Evolutionary conservation across 2,113 vertebrate species (phyloP).

Genomic region (Hyaena hyaena): DNA sequence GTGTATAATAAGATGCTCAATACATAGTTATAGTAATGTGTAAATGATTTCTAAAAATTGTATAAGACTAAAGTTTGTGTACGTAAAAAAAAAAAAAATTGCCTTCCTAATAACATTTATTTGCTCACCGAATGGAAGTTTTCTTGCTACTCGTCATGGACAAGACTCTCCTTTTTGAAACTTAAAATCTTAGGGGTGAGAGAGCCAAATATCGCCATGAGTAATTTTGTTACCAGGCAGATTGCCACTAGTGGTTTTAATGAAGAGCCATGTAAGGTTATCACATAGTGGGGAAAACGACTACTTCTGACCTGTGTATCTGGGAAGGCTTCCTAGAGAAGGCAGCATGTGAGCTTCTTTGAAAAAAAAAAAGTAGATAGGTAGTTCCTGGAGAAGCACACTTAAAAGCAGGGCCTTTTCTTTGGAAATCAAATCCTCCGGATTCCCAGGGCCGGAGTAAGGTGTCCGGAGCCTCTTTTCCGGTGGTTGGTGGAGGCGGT

Average conservation of each 20-base stretch:
- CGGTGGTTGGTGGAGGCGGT: background rate
- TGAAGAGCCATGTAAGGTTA: background rate
- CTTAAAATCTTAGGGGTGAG: background rate
- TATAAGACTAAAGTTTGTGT: background rate
- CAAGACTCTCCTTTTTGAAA: background rate
- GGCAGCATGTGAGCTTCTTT: background rate
- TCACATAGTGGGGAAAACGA: background rate
- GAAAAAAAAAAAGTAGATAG: conserved; percentile 18
- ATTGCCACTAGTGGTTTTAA: background rate
- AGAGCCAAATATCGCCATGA: background rate
- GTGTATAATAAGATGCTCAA: background rate
- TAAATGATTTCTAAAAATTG: conserved; percentile 45
- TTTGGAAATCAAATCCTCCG: background rate
- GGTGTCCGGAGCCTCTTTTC: background rate
- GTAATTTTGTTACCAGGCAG: background rate
- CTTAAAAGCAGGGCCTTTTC: background rate
- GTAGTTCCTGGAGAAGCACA: background rate
- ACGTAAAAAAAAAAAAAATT: background rate
- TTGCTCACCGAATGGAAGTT: background rate
- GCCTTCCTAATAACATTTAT: background rate
- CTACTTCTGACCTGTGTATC: background rate
- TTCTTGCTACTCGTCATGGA: background rate
- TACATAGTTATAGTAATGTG: background rate
- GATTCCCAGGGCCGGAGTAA: background rate
- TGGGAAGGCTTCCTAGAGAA: background rate